Evolutionary conservation across 2,113 vertebrate genomes (phyloP), one percentile per base, ranked within the genome.

Genomic region (Entomyzon cyanotis): DNA sequence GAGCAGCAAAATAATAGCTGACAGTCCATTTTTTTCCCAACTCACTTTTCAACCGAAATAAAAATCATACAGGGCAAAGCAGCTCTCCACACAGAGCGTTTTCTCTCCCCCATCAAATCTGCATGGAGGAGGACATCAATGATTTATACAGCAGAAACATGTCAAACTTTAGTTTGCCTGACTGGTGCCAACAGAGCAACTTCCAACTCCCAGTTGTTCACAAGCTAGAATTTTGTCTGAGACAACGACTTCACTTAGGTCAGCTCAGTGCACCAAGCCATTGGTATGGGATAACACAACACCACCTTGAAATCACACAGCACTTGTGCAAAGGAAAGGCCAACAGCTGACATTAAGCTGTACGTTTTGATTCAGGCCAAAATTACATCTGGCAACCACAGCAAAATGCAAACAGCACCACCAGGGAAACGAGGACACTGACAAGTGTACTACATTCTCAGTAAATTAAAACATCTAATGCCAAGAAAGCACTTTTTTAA

Each of bases 41-140:
- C 41, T 92, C 81, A n/a, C 55, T 90, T 90, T 91, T 90, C 80
- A 95, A 42, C 22, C 46, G 47, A 74, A 94, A 80, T 49, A 92
- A 73, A 94, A 60, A 35, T 39, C 37, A 19, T 20, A 30, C 24
- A 52, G 28, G 68, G 49, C 65, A 59, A 94, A 46, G 62, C 16
- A 73, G 52, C 49, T 87, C 56, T 55, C 46, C 59, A 67, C 15
- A 78, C 53, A 82, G 77, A 73, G n/a, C 4, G 2, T 41, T 79
- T 89, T 67, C 76, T 44, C 47, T 22, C 64, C 11, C 47, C 28
- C 24, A 81, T 31, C 77, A 83, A 37, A 82, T 16, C 67, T 9
- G 10, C 0, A 0, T 18, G 25, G 93, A 92, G 83, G 78, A 75
- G 0, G 0, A 50, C n/a, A 74, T 69, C 46, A 90, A 28, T 71